These are phyloP conservation scores for Carlito syrichta DNA, from an alignment of 2,113 vertebrate species.

Conservation along the genomic window DNA sequence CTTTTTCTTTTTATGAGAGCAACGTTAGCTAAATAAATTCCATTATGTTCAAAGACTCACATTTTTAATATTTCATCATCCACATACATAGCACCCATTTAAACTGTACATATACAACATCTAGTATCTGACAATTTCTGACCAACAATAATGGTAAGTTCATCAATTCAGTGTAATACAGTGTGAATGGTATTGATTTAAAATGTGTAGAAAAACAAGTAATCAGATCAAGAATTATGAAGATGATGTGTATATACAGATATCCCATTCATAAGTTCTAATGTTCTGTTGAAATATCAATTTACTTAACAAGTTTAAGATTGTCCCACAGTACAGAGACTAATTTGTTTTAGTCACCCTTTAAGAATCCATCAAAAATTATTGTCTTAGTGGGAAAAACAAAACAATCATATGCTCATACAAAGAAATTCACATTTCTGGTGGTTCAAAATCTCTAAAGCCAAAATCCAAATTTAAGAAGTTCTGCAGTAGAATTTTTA, in stretches of 20 bases:
- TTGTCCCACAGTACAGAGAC: background rate
- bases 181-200: background rate
- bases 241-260: background rate
- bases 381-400: background rate
- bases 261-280: background rate
- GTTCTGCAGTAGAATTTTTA: background rate
- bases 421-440: slow-evolving; percentile 38
- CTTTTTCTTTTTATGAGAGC: background rate
- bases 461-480: slow-evolving; percentile 15
- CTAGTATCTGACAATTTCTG: background rate
- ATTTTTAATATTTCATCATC: slow-evolving; percentile 13
- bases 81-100: background rate
- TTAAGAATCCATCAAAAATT: slow-evolving; percentile 45
- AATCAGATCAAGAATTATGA: slow-evolving; percentile 7
- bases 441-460: background rate
- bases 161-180: background rate
- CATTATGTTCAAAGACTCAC: background rate
- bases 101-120: background rate
- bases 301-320: slow-evolving; percentile 1
- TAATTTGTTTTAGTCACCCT: background rate
- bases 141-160: background rate
- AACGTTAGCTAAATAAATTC: background rate
- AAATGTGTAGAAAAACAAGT: background rate
- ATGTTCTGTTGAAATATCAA: background rate
- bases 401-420: background rate